Base-by-base conservation (phyloP, 2,797 vertebrate genomes). In the Esox masquinongy region DNA sequence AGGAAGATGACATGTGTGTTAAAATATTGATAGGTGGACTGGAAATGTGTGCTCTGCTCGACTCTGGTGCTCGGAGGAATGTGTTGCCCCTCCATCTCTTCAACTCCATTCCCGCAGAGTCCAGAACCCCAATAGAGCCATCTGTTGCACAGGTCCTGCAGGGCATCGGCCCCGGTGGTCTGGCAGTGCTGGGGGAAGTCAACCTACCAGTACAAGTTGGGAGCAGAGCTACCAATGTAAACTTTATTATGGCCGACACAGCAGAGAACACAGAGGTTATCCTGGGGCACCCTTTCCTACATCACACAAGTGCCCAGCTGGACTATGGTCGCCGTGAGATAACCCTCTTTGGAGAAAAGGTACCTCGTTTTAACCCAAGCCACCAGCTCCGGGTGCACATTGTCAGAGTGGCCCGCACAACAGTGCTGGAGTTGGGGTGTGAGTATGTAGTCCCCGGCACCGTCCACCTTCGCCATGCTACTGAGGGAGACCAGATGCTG, bases 211-310 rank as follows among this genome's bases (percentile, higher is more conserved):
- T 79, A 0, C 51, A 68, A 0, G 12, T 70, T 1, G 43, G 70
- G 1, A 43, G n/a, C 53, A 12, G 14, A 1, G 1, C 22, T 0
- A 49, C 61, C 3, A 56, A 66, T 49, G 75, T 80, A 0, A 71
- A 78, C 26, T 84, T 82, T 0, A 47, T 82, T 0, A 19, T 85
- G 3, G 80, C 77, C 0, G 70, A 85, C 59, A 36, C 68, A 9
- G 68, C 68, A 0, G 74, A 71, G 19, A 72, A 9, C 26, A 74
- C 70, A 0, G 74, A 87, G 1, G 72, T 77, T 19, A 83, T 87
- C 31, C 72, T 88, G 16, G 83, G 77, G 0, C 74, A 83, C 16
- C 76, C 74, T 8, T 85, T 88, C 2, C 50, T 85, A 56, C 6
- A 5, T 0, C 76, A 84, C 5, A 2, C 59, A 7, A 5, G 2